Evolutionary conservation across 2,888 invertebrate species (phyloP).

Genomic region (Drosophila demipolita): DNA sequence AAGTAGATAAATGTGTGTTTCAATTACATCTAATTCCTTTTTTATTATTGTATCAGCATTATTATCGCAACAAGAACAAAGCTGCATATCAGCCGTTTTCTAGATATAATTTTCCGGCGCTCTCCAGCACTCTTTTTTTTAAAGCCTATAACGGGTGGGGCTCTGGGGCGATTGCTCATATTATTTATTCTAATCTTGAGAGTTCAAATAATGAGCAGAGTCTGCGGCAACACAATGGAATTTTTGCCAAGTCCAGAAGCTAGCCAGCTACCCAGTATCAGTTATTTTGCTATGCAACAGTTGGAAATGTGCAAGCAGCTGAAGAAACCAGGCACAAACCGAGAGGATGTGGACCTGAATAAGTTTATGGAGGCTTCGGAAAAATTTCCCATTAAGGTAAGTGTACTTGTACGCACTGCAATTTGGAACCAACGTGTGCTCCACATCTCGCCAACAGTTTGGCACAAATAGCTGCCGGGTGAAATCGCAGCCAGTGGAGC

Average conservation of each 20-base stretch:
- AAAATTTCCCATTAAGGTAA: conserved; percentile 71
- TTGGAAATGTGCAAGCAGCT: conserved; percentile 59
- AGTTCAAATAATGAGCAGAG: background rate
- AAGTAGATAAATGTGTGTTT: background rate
- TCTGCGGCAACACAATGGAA: background rate
- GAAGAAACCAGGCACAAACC: conserved; percentile 54
- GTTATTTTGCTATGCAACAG: conserved; percentile 60
- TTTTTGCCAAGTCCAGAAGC: background rate
- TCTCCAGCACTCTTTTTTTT: background rate
- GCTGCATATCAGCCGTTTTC: background rate
- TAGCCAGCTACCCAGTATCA: background rate
- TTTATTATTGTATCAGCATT: background rate
- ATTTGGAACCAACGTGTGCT: background rate
- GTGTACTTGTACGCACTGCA: background rate
- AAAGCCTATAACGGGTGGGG: background rate
- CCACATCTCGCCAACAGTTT: conserved; percentile 64
- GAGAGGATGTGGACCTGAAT: conserved; percentile 55
- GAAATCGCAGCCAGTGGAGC: conserved; percentile 73
- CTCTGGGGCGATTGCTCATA: too few species aligned
- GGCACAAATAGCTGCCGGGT: conserved; percentile 80
- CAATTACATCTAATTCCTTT: background rate
- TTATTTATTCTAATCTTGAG: background rate
- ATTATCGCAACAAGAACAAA: background rate
- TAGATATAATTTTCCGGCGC: background rate
- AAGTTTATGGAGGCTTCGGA: conserved; percentile 67